A percentile compares a stretch with the other conserved stretches of the same genome.
Conservation (phyloP, 2,113 vertebrate genomes). For the Phyllopteryx taeniolatus region DNA sequence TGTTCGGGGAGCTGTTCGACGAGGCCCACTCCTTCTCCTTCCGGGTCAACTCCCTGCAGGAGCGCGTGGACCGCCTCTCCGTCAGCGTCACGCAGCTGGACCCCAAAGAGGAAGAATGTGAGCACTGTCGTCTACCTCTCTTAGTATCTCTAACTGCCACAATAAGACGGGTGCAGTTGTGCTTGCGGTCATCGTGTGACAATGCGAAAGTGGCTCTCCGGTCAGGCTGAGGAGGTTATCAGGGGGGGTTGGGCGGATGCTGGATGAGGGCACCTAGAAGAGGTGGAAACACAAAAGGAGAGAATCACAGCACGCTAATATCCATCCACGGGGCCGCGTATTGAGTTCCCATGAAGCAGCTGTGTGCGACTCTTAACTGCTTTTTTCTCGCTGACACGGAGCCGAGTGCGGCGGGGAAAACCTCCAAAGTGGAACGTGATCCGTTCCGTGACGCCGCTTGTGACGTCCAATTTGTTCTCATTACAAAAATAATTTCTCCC, state of each 20-base stretch:
- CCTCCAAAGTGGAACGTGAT: conserved; percentile 15
- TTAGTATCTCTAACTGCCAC: too few species aligned
- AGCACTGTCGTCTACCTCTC: conserved; percentile 57
- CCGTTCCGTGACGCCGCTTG: too few species aligned
- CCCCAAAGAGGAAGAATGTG: conserved; percentile 97
- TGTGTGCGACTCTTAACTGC: conserved; percentile 47
- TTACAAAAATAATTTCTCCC: not conserved
- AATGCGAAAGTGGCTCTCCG: too few species aligned
- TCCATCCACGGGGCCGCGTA: conserved; percentile 39
- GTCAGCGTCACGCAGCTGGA: conserved; percentile 97
- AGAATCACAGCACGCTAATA: conserved; percentile 51
- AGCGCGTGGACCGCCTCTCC: conserved; percentile 95
- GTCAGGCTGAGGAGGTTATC: too few species aligned
- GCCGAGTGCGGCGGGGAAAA: conserved; percentile 31
- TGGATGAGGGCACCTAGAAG: not conserved
- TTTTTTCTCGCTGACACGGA: conserved; percentile 40
- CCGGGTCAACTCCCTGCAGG: conserved; percentile 97
- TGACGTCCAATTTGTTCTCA: too few species aligned
- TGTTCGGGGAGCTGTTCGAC: conserved; percentile 97
- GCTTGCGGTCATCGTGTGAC: too few species aligned
- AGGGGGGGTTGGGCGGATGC: not conserved
- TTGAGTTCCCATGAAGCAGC: conserved; percentile 55
- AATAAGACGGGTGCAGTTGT: too few species aligned
- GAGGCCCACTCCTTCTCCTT: conserved; percentile 98
- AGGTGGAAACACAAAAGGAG: conserved; percentile 24